A percentile compares a stretch with the other conserved stretches of the same genome.
phyloP scores from a whole-genome alignment of 2,113 vertebrate species.

The Chaenogobius annularis region DNA sequence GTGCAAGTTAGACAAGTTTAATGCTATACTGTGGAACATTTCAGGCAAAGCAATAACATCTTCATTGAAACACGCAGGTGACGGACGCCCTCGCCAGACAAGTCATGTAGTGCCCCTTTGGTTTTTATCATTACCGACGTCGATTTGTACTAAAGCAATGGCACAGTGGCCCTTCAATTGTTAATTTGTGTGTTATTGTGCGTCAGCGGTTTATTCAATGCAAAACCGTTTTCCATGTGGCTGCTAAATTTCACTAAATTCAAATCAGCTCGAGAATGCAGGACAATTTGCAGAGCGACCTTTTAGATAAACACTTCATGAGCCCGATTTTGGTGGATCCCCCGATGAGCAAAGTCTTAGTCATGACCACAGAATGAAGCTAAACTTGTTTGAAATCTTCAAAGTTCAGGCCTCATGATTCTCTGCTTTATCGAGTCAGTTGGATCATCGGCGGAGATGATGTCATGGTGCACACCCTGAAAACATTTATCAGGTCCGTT shows the following conservation, averaged over 20 bases:
- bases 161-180: neutral
- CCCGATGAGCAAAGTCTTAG: slow-evolving; percentile 26
- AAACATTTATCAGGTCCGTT: neutral
- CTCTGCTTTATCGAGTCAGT: slow-evolving; percentile 1
- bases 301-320: slow-evolving; percentile 15
- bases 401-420: neutral
- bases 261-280: slow-evolving; percentile 5
- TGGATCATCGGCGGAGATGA: neutral
- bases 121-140: too few relatives aligned
- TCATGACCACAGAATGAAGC: slow-evolving; percentile 22
- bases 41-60: neutral
- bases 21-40: too few relatives aligned
- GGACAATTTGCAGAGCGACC: neutral
- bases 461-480: neutral
- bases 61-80: too few relatives aligned
- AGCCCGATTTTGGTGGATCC: slow-evolving; percentile 18
- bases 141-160: neutral
- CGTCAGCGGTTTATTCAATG: slow-evolving; percentile 5
- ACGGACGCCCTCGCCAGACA: too few relatives aligned
- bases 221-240: slow-evolving; percentile 27
- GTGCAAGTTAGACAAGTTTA: neutral
- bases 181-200: neutral
- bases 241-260: slow-evolving; percentile 6
- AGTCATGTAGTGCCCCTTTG: too few relatives aligned
- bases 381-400: neutral